phyloP scores from a whole-genome alignment of 2,797 vertebrate species.

The Megaceryle alcyon region DNA sequence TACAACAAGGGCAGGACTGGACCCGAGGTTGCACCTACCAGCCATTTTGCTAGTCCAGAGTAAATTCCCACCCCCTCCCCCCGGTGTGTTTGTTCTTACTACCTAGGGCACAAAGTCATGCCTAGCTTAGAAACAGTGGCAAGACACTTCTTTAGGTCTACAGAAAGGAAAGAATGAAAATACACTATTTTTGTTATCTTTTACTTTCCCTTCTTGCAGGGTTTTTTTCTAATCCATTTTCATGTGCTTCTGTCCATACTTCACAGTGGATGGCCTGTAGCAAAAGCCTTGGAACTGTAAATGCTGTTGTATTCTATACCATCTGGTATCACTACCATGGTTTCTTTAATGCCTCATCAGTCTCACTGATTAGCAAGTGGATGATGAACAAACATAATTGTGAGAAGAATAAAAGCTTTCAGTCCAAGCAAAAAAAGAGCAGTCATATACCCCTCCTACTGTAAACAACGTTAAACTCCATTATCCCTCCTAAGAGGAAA shows the following conservation, averaged over 20 bases:
- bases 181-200: neutral
- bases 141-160: neutral
- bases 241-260: neutral
- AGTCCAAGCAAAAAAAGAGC: neutral
- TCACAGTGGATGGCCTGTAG: neutral
- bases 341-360: neutral
- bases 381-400: neutral
- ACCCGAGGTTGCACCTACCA: neutral
- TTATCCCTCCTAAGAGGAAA: slow-evolving; percentile 27
- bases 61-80: too few relatives aligned
- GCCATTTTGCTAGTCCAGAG: neutral
- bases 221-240: neutral
- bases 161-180: neutral
- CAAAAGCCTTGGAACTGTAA: slow-evolving; percentile 10
- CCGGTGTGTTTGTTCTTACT: neutral
- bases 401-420: slow-evolving; percentile 2
- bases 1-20: neutral
- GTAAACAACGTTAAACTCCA: neutral
- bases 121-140: neutral
- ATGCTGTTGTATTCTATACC: neutral
- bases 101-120: neutral
- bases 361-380: rapidly evolving
- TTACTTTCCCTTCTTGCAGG: neutral
- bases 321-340: neutral
- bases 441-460: neutral